phyloP scores from a whole-genome alignment of 2,113 vertebrate genomes.

The Brachypteracias leptosomus region DNA sequence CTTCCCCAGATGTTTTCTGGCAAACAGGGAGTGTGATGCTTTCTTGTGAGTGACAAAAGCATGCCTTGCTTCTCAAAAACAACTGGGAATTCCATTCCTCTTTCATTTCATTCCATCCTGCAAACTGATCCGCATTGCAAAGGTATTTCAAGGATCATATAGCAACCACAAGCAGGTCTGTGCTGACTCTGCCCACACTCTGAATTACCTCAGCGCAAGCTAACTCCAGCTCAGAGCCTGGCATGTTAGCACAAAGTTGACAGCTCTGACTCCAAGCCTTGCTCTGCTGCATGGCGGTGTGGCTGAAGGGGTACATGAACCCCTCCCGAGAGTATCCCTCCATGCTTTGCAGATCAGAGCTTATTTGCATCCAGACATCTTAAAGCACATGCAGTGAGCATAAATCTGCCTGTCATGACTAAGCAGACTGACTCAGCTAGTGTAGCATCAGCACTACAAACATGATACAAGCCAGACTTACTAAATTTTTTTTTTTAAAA shows the following conservation, averaged over 20 bases:
- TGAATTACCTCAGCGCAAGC: background rate
- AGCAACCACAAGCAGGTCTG: background rate
- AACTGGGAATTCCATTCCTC: background rate
- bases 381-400: background rate
- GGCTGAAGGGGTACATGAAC: background rate
- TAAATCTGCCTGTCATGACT: background rate
- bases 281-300: background rate
- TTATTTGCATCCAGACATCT: background rate
- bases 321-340: background rate
- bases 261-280: background rate
- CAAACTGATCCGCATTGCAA: background rate
- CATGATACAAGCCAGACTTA: background rate
- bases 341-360: background rate
- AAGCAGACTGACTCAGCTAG: background rate
- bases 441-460: background rate
- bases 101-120: background rate
- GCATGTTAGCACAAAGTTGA: background rate
- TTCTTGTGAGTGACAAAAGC: background rate
- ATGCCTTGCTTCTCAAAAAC: background rate
- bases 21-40: fast-evolving
- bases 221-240: background rate
- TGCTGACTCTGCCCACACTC: background rate
- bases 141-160: background rate
- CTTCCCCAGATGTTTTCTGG: background rate
- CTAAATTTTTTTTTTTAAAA: no score